These are phyloP conservation scores for Parapristionchus giblindavisi DNA, from an alignment of 2,888 invertebrate species.

Conservation along the genomic window DNA sequence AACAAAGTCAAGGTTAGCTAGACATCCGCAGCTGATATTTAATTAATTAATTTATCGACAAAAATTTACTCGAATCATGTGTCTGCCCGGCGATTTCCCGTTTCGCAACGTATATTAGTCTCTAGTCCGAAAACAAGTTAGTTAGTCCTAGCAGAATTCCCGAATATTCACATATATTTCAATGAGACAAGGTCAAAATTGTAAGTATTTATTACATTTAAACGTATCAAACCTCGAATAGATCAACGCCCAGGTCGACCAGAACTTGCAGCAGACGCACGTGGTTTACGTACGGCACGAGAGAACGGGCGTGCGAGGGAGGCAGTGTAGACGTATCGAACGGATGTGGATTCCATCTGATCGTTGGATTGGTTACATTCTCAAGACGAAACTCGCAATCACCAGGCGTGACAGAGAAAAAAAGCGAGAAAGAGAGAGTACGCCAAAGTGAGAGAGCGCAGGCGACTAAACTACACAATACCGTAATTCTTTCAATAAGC, in stretches of 20 bases:
- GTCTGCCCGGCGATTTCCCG: not conserved
- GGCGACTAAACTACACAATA: no score
- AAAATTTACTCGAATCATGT: not conserved
- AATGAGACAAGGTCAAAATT: not conserved
- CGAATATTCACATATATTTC: not conserved
- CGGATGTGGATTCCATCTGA: conserved; percentile 64
- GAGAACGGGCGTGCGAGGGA: conserved; percentile 60
- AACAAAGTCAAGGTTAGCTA: not conserved
- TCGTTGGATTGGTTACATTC: no score
- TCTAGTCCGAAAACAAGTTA: not conserved
- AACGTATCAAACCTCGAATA: conserved; percentile 56
- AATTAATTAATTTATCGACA: not conserved
- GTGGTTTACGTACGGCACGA: conserved; percentile 65
- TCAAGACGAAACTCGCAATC: not conserved
- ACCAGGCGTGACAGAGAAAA: not conserved
- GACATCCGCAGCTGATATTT: not conserved
- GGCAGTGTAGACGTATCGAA: conserved; percentile 58
- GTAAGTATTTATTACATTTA: not conserved
- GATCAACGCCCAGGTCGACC: conserved; percentile 64
- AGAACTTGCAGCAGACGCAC: conserved; percentile 56
- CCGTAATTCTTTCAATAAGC: no score
- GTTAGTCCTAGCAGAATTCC: no score
- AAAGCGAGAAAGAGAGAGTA: not conserved
- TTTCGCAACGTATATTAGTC: not conserved
- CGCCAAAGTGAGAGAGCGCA: not conserved